These are phyloP conservation scores for Ceuthmochares aereus DNA, from an alignment of 2,113 vertebrate genomes.

Conservation along the genomic window DNA sequence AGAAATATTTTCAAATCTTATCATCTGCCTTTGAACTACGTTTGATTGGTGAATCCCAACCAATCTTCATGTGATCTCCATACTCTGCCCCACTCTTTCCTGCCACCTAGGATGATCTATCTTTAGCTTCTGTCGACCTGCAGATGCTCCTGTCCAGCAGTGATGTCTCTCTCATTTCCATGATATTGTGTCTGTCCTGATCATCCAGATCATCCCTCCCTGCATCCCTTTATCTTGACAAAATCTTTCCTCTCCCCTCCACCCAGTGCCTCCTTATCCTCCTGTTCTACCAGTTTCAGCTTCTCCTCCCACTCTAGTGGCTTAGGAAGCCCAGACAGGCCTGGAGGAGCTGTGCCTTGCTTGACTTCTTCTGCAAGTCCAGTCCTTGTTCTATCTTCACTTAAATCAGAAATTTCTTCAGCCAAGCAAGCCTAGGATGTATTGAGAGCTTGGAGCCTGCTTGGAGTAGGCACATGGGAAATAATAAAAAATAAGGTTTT, in stretches of 20 bases:
- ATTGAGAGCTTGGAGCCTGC: not conserved
- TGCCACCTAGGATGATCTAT: not conserved
- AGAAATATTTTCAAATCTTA: not conserved
- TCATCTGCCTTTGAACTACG: not conserved
- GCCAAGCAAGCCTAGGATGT: not conserved
- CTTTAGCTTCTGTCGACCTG: not conserved
- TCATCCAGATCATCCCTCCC: not conserved
- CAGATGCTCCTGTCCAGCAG: not conserved
- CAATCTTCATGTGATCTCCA: not conserved
- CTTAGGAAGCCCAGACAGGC: not conserved
- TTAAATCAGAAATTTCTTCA: not conserved
- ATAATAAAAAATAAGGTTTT: not conserved
- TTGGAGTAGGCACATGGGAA: not conserved
- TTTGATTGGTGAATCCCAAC: not conserved
- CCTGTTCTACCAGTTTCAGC: not conserved
- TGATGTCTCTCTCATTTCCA: not conserved
- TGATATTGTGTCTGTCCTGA: not conserved
- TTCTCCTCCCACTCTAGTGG: not conserved
- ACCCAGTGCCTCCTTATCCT: not conserved
- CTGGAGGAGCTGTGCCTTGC: accelerated
- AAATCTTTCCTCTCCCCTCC: not conserved
- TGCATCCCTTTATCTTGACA: not conserved
- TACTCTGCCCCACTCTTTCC: not conserved
- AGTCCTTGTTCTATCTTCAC: not conserved
- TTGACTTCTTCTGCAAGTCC: not conserved